phyloP scores from a whole-genome alignment of 2,113 vertebrate species.

The Scortum barcoo region DNA sequence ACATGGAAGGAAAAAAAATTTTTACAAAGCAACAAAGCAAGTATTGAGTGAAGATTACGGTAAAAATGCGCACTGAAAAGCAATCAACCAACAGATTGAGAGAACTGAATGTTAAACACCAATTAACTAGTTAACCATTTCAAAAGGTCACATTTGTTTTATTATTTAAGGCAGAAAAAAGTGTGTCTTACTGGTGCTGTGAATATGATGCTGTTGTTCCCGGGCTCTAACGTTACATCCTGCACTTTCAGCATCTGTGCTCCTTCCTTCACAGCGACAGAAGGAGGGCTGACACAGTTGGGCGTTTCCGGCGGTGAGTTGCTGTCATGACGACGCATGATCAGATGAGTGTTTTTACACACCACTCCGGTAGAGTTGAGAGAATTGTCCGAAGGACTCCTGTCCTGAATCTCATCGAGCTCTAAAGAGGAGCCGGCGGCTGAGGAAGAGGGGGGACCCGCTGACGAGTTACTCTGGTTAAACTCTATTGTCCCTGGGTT shows the following conservation, averaged over 20 bases:
- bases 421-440: slow-evolving; percentile 84
- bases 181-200: slow-evolving; percentile 87
- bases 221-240: slow-evolving; percentile 88
- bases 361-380: slow-evolving; percentile 91
- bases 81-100: no score
- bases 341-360: slow-evolving; percentile 94
- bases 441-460: slow-evolving; percentile 34
- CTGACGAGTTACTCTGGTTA: slow-evolving; percentile 57
- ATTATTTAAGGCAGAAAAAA: not conserved
- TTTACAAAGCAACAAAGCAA: not conserved
- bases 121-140: not conserved
- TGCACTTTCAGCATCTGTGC: slow-evolving; percentile 86
- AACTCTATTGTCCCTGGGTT: slow-evolving; percentile 87
- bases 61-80: not conserved
- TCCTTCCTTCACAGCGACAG: slow-evolving; percentile 88
- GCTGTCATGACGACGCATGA: slow-evolving; percentile 90
- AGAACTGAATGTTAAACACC: not conserved
- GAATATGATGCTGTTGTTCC: slow-evolving; percentile 90
- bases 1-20: not conserved
- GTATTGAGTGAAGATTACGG: no score
- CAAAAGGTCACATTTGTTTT: not conserved
- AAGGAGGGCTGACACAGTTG: slow-evolving; percentile 74
- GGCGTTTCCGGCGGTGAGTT: slow-evolving; percentile 84
- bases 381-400: slow-evolving; percentile 91
- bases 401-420: slow-evolving; percentile 90